Evolutionary conservation across 1,140 invertebrate species (phyloP), one percentile per base, ranked within the genome.

Genomic region (Arion vulgaris): DNA sequence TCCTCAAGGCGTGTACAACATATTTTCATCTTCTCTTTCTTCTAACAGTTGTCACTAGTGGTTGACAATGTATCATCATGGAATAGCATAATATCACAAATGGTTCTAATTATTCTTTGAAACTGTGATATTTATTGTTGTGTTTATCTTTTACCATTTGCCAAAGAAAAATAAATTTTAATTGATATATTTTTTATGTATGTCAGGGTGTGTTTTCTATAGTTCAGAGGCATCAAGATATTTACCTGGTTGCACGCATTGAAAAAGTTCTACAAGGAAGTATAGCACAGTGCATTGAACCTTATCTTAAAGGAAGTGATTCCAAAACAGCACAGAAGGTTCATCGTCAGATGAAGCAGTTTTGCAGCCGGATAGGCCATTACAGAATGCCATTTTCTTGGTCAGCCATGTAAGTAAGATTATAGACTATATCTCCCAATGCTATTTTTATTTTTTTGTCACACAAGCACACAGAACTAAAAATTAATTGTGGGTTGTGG

Each of bases 301-400:
- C 96, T 0, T 99, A 99, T 92, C 93, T 98, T 26, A 97, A 97
- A 86, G 96, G 97, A 9, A 38, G 84, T 2, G 89, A 93, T 96
- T 28, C 95, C 11, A 93, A 95, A 95, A 88, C 95, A 73, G 96
- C 95, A 11, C 93, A 95, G 32, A 97, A 97, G 93, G 94, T 96
- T 34, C 96, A 97, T 88, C 96, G 96, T 93, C 94, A 95, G 87
- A 95, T 97, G 84, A 95, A 95, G 91, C 94, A 94, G 51, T 96
- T 95, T 91, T 96, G 96, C 86, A 95, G 96, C 90, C 94, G 96
- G 88, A 94, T 98, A 84, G 96, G 97, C 11, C 95, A 95, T 88
- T 98, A 98, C 92, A 94, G 96, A 86, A 98, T 98, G 96, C 97
- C 97, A 4, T 98, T 99, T 93, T 98, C 96, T 28, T 99, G 98